A percentile compares a stretch with the other conserved stretches of the same genome.
phyloP scores from a whole-genome alignment of 1,140 invertebrate genomes.

The Lordiphosa collinella region DNA sequence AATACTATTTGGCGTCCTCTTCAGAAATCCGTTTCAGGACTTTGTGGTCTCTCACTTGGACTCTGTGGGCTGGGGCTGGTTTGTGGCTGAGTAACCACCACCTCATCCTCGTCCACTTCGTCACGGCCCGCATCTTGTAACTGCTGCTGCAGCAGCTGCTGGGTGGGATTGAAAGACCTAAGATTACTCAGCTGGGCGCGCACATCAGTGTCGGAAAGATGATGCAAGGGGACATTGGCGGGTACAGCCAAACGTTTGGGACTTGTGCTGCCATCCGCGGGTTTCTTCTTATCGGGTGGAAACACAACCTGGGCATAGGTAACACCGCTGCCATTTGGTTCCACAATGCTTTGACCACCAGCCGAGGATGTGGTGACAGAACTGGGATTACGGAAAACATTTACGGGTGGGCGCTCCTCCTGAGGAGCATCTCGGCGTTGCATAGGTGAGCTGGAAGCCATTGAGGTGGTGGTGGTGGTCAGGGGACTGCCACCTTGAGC shows the following conservation, averaged over 20 bases:
- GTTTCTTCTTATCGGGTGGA: slow-evolving; percentile 68
- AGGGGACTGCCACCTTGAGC: slow-evolving; percentile 48
- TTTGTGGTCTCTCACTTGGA: slow-evolving; percentile 22
- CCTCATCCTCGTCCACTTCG: slow-evolving; percentile 15
- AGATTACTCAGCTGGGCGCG: slow-evolving; percentile 61
- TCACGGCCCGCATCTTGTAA: slow-evolving; percentile 7
- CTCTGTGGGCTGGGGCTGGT: slow-evolving; percentile 6
- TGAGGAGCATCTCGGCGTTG: slow-evolving; percentile 43
- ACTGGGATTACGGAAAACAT: slow-evolving; percentile 66
- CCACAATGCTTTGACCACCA: slow-evolving; percentile 47
- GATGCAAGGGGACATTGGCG: slow-evolving; percentile 70
- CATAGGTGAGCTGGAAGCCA: slow-evolving; percentile 45
- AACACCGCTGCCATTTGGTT: slow-evolving; percentile 54
- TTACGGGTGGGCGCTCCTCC: slow-evolving; percentile 3
- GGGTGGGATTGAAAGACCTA: slow-evolving; percentile 54
- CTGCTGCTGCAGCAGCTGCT: neutral
- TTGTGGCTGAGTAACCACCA: slow-evolving; percentile 14
- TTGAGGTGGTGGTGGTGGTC: slow-evolving; percentile 46
- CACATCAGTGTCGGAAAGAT: slow-evolving; percentile 67
- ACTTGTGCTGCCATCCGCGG: slow-evolving; percentile 56
- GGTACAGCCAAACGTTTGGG: slow-evolving; percentile 69
- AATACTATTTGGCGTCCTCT: slow-evolving; percentile 12
- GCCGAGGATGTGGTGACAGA: slow-evolving; percentile 64
- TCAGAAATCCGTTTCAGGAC: slow-evolving; percentile 76
- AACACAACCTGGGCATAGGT: slow-evolving; percentile 76